Evolutionary conservation across 2,113 vertebrate genomes (phyloP).

Genomic region (Hepsetus odoe): DNA sequence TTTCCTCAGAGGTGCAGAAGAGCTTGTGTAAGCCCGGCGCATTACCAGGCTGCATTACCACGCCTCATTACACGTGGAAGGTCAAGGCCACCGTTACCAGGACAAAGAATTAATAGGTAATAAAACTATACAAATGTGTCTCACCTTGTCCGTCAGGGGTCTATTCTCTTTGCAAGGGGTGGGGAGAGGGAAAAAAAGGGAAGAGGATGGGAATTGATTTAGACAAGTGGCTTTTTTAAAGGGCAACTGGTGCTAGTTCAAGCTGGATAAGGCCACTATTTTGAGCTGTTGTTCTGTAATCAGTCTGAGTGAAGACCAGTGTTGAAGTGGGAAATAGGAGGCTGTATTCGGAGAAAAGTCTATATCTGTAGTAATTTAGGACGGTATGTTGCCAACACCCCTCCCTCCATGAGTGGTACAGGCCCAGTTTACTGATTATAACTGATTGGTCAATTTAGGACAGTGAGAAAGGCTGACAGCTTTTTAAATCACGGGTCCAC

Average conservation of each 20-base stretch:
- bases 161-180: not conserved
- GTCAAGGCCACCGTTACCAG: conserved; percentile 62
- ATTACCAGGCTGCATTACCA: conserved; percentile 68
- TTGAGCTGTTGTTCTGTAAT: no score
- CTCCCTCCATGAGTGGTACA: no score
- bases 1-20: conserved; percentile 62
- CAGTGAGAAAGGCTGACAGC: no score
- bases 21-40: conserved; percentile 50
- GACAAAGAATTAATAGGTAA: conserved; percentile 57
- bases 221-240: not conserved
- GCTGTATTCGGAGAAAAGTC: no score
- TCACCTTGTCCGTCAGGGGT: conserved; percentile 17
- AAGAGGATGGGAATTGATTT: not conserved
- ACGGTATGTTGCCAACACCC: no score
- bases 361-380: no score
- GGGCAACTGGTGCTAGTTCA: not conserved
- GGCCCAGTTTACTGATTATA: no score
- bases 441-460: no score
- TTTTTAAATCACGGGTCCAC: no score
- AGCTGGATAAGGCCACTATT: not conserved
- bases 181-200: not conserved
- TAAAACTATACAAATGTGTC: conserved; percentile 35
- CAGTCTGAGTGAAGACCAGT: no score
- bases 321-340: no score
- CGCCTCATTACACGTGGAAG: conserved; percentile 72